A percentile compares a stretch with the other conserved stretches of the same genome.
Conservation (phyloP, 2,888 invertebrate genomes). For the Cryptops parisi region DNA sequence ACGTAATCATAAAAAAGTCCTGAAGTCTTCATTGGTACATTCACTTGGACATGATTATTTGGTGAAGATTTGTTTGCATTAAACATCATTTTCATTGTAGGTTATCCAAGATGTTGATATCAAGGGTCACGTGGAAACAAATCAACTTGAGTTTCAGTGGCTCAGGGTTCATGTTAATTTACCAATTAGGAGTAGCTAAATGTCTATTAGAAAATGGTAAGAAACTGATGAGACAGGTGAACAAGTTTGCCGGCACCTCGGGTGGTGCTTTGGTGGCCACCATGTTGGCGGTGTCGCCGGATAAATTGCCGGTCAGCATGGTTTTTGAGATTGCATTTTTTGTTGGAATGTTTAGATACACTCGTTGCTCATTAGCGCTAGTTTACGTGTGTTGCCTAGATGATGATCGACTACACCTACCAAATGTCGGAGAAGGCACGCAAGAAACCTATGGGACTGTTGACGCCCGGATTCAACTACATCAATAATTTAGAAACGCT, state of each 20-base stretch:
- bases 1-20: too few species aligned
- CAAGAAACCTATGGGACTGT: background rate
- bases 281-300: conserved; percentile 1
- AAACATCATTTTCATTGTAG: too few species aligned
- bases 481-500: background rate
- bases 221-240: background rate
- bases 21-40: too few species aligned
- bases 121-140: too few species aligned
- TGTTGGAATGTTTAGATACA: background rate
- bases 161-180: conserved; percentile 8
- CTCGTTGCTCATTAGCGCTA: too few species aligned
- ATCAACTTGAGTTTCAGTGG: conserved; percentile 10
- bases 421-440: background rate
- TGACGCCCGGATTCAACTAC: conserved; percentile 4
- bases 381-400: too few species aligned
- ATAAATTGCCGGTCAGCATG: conserved; percentile 1
- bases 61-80: too few species aligned
- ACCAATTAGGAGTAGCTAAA: conserved; percentile 7
- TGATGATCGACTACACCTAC: too few species aligned
- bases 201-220: conserved; percentile 6
- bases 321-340: background rate
- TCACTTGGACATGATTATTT: too few species aligned
- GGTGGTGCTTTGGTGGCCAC: conserved; percentile 12
- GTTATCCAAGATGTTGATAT: too few species aligned
- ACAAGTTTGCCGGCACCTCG: conserved; percentile 7